phyloP scores from a whole-genome alignment of 2,797 vertebrate species.

The Triplophysa yarkandensis region DNA sequence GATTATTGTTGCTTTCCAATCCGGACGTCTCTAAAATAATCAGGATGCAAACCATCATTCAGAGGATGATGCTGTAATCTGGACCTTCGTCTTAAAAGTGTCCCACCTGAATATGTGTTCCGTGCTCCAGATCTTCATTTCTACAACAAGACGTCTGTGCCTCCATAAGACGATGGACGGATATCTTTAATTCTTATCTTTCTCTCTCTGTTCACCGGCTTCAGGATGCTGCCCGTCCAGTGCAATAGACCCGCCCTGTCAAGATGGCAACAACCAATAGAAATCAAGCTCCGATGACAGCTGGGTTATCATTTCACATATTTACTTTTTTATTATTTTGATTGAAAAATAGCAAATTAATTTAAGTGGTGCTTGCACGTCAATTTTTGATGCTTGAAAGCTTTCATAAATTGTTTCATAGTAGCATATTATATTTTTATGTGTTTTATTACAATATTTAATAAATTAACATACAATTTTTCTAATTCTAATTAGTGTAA shows the following conservation, averaged over 20 bases:
- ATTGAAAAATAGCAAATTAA: too few species aligned
- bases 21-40: background rate
- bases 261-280: constrained; percentile 43
- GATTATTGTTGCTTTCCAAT: background rate
- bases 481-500: too few species aligned
- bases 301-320: too few species aligned
- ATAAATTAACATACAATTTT: too few species aligned
- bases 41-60: background rate
- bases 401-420: too few species aligned
- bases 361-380: too few species aligned
- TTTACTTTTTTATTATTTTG: too few species aligned
- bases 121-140: constrained; percentile 84
- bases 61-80: constrained; percentile 35
- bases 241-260: constrained; percentile 6
- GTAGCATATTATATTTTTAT: too few species aligned
- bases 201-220: constrained; percentile 9
- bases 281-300: background rate
- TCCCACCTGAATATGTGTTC: constrained; percentile 81
- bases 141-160: constrained; percentile 28
- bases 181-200: constrained; percentile 3
- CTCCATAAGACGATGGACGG: background rate
- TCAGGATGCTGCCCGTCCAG: constrained; percentile 42
- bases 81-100: background rate
- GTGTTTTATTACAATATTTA: too few species aligned
- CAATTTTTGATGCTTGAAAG: too few species aligned